Base-by-base conservation (phyloP, 2,113 vertebrate species). In the Gymnarchus niloticus region DNA sequence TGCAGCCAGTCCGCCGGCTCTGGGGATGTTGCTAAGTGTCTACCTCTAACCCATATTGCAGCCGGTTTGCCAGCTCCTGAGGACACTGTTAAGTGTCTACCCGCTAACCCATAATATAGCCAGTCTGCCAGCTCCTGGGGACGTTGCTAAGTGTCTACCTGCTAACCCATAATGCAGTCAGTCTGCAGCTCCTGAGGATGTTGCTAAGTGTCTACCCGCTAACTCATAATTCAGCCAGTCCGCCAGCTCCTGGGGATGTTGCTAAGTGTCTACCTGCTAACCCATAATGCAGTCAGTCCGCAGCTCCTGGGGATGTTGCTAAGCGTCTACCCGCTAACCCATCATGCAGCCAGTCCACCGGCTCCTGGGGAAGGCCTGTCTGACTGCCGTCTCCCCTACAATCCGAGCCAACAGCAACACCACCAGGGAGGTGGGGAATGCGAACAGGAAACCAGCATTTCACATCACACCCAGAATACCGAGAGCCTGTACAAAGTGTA, bases 371-470 rank as follows among this genome's bases (percentile, higher is more conserved):
- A 83, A 56, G 48, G 87, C 56, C 84, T 84, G 83, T 81, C 87
- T 87, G 86, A 83, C 88, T 87, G 76, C 82, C 76, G 78, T 82
- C 83, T 87, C 65, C 82, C 57, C 85, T 84, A 80, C 84, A 49
- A 57, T 89, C 86, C 81, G 57, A 83, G 89, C 91, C 92, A 94
- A 91, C 88, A 92, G 92, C 85, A 94, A 92, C 92, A 93, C 82
- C 81, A 89, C 19, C 52, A 1, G 83, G 89, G 90, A 91, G 91
- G 88, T 86, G 83, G 89, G 86, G 92, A 90, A 91, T 90, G 90
- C 87, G 87, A 33, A 89, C 92, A 94, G 93, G 92, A 93, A 92
- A 88, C 86, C 87, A 83, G 85, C 59, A 59, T 89, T 90, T 91
- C 80, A 85, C 89, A 87, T 89, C 33, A 10, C 12, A 73, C 59